Evolutionary conservation across 2,888 invertebrate genomes (phyloP), one percentile per base, ranked within the genome.

Genomic region (Balanococcus diminutus): DNA sequence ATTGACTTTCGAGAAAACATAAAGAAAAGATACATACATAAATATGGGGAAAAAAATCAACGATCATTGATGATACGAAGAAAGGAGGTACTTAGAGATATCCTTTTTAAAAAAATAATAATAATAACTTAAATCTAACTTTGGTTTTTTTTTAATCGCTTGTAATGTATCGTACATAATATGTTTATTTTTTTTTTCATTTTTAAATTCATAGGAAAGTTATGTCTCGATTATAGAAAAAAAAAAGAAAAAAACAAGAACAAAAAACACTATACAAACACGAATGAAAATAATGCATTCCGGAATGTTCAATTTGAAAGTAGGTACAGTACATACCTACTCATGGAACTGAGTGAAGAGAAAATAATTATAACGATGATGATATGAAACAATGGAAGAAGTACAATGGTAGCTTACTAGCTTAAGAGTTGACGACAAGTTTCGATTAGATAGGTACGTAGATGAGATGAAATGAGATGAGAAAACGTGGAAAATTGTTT

Each of bases 191-290:
- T 61, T 61, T 61, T 42, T 42, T 42, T 16, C 11, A 42, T 31
- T 72, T 72, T 72, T 28, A 72, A 25, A 72, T 31, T 31, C 72
- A 31, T 25, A 72, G 28, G 72, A 72, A 72, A 72, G 72, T 72
- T 72, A 72, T 72, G 19, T 14, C 28, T 72, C 72, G 72, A 72
- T 31, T 22, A 22, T 16, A 31, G 31, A 72, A 31, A 31, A 72
- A 72, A 31, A 22, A 72, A 72, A 72, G 16, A 16, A 42, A 42
- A 16, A 42, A 42, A 42, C 42, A 42, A 36, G 8, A 36, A 42
- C 42, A 28, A 19, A 22, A 61, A 19, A 72, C 28, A 28, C 72
- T 72, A 31, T 72, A 72, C 72, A 72, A 72, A 72, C 25, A 72
- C 31, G 72, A 31, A 56, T 56, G 6, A n/a, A 56, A 56, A 16